These are phyloP conservation scores for Harpegnathos saltator DNA, from an alignment of 1,140 invertebrate genomes.

Conservation along the genomic window DNA sequence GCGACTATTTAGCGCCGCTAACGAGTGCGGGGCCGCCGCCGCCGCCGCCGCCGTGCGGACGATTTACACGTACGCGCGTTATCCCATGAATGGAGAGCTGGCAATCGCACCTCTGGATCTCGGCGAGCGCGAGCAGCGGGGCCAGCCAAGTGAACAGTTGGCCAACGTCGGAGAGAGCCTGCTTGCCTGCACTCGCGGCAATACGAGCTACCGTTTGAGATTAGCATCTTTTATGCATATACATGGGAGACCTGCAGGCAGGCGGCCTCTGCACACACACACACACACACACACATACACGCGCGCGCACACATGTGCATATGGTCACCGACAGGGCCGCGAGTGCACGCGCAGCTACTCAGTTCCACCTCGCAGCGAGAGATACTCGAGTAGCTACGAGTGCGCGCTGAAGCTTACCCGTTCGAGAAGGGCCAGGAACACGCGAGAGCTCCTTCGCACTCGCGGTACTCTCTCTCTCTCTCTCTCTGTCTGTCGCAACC, in stretches of 20 bases:
- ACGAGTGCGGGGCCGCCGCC: slow-evolving; percentile 66
- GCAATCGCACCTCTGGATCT: slow-evolving; percentile 79
- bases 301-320: too few relatives aligned
- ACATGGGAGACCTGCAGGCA: slow-evolving; percentile 67
- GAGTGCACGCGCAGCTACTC: slow-evolving; percentile 28
- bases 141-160: slow-evolving; percentile 79
- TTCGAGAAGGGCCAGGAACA: slow-evolving; percentile 29
- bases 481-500: too few relatives aligned
- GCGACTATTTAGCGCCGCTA: slow-evolving; percentile 75
- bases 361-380: slow-evolving; percentile 36
- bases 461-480: too few relatives aligned
- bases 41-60: too few relatives aligned
- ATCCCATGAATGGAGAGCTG: slow-evolving; percentile 71
- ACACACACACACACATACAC: too few relatives aligned
- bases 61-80: slow-evolving; percentile 58
- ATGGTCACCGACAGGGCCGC: not conserved
- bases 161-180: slow-evolving; percentile 68
- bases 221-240: slow-evolving; percentile 81
- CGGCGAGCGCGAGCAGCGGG: slow-evolving; percentile 49
- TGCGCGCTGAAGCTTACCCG: not conserved
- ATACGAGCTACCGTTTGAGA: slow-evolving; percentile 82
- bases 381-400: not conserved
- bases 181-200: slow-evolving; percentile 79
- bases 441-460: slow-evolving; percentile 11
- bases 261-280: slow-evolving; percentile 47